Evolutionary conservation across 2,113 vertebrate species (phyloP), one percentile per base, ranked within the genome.

Genomic region (Rynchops niger): DNA sequence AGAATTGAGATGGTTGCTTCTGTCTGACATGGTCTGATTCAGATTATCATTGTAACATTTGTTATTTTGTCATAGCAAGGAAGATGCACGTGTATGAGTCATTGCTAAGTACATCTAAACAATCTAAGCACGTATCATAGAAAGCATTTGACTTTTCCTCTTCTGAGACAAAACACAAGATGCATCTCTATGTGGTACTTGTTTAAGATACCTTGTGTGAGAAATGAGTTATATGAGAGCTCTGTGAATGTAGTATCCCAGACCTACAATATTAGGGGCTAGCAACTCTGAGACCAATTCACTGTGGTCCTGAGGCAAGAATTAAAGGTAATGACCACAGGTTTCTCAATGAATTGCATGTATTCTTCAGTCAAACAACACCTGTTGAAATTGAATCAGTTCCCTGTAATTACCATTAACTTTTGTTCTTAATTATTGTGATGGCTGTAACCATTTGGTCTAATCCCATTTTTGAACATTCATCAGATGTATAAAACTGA

Each of bases 11-110:
- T 15, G 38, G 42, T 27, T 73, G 38, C 32, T 59, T 17, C n/a
- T 63, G 15, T 43, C 22, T 86, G 43, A 36, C n/a, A 23, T 32
- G 53, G 21, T 43, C 4, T 27, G 26, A 15, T 55, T 20, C 12
- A 36, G 47, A 6, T 18, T 16, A 29, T 1, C 45, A 19, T 0
- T 11, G 13, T 20, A 53, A 59, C 32, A 9, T 11, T 14, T 0
- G 4, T 40, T 30, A 0, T 15, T 42, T n/a, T 8, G 10, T 13
- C 32, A 4, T 5, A 3, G 52, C 5, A 36, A 47, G 59, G 53
- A 83, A 38, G 29, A 4, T 26, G 49, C 16, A 2, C 7, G 3
- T 2, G n/a, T 8, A 2, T n/a, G 65, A 82, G 30, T 53, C 69
- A 63, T 0, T 20, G 56, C 22, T 1, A 29, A 70, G 9, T 36